These are phyloP conservation scores for Cuniculus paca DNA, from an alignment of 2,797 vertebrate species.

Conservation along the genomic window DNA sequence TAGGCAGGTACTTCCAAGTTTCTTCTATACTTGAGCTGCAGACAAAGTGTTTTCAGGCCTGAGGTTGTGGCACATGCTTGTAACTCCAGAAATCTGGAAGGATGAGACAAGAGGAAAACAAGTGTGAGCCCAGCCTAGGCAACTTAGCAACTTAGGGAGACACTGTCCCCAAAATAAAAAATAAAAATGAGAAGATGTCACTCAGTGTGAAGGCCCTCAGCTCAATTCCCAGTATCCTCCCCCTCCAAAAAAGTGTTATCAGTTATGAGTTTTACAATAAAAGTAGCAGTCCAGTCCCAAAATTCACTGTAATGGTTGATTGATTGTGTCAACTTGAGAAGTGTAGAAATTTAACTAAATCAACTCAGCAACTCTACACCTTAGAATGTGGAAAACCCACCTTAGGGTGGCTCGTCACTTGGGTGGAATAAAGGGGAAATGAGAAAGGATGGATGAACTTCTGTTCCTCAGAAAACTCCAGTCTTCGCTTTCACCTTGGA, in stretches of 20 bases:
- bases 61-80: background rate
- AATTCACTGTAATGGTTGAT: background rate
- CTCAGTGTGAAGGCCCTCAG: background rate
- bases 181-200: background rate
- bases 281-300: background rate
- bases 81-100: background rate
- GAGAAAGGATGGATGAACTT: background rate
- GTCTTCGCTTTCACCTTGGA: background rate
- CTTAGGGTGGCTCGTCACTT: background rate
- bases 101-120: background rate
- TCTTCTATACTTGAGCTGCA: conserved; percentile 38
- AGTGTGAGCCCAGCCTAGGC: background rate
- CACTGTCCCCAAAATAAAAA: background rate
- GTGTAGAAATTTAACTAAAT: background rate
- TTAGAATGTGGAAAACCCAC: background rate
- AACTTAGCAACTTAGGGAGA: background rate
- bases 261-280: background rate
- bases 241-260: background rate
- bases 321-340: background rate
- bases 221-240: background rate
- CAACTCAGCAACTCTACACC: background rate
- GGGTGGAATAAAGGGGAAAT: background rate
- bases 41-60: background rate
- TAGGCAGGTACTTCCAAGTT: background rate
- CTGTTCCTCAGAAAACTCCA: background rate